phyloP scores from a whole-genome alignment of 2,113 vertebrate species.

The Lepisosteus oculatus region DNA sequence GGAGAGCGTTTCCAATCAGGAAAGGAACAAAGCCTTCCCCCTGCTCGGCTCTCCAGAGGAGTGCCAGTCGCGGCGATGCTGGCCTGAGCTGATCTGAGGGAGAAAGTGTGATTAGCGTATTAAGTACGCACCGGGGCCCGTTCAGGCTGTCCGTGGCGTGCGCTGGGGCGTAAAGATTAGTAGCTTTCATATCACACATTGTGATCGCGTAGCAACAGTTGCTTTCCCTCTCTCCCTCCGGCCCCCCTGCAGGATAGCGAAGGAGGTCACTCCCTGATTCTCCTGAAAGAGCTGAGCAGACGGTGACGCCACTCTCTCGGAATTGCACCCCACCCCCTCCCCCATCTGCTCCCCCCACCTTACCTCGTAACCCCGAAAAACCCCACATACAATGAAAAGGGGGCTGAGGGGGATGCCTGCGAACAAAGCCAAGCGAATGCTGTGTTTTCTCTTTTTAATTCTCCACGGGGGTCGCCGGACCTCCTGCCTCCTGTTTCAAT shows the following conservation, averaged over 20 bases:
- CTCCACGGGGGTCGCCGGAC: conserved; percentile 49
- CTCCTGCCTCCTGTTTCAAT: conserved; percentile 50
- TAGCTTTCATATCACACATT: conserved; percentile 60
- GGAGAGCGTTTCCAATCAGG: conserved; percentile 27
- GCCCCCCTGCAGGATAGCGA: conserved; percentile 28
- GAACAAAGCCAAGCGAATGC: conserved; percentile 57
- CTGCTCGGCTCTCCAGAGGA: conserved; percentile 30
- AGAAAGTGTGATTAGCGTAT: conserved; percentile 53
- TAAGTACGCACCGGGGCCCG: conserved; percentile 52
- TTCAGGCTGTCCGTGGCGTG: conserved; percentile 45
- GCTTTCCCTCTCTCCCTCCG: conserved; percentile 36
- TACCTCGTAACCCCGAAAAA: conserved; percentile 46
- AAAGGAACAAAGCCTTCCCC: conserved; percentile 36
- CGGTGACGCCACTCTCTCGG: conserved; percentile 48
- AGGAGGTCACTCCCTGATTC: conserved; percentile 19
- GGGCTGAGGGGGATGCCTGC: conserved; percentile 36
- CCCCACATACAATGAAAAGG: conserved; percentile 50
- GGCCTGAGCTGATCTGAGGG: background rate
- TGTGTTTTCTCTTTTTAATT: conserved; percentile 48
- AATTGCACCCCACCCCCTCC: conserved; percentile 33
- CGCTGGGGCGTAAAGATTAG: conserved; percentile 45
- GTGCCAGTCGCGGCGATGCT: background rate
- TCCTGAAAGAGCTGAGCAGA: conserved; percentile 12
- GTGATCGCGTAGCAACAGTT: conserved; percentile 57
- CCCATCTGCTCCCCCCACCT: conserved; percentile 32